These are phyloP conservation scores for Engystomops pustulosus DNA, from an alignment of 2,113 vertebrate species.

Conservation along the genomic window DNA sequence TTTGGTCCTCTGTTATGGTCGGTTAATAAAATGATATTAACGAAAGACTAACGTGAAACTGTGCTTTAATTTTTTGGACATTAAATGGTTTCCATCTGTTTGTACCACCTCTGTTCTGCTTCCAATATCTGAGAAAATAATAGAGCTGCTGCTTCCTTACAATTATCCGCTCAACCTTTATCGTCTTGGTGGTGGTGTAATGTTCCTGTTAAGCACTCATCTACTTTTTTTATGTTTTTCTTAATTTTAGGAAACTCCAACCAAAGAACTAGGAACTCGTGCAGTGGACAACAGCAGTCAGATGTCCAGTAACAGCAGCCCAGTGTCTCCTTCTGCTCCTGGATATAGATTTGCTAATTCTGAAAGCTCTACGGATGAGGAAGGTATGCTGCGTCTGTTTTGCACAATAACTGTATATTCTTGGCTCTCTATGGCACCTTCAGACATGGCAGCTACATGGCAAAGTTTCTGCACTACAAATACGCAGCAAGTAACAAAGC, in stretches of 20 bases:
- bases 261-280: slow-evolving; percentile 87
- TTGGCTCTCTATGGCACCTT: background rate
- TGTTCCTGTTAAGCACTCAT: background rate
- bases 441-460: background rate
- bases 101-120: too few species aligned
- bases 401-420: background rate
- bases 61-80: too few species aligned
- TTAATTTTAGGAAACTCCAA: slow-evolving; percentile 88
- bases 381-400: slow-evolving; percentile 76
- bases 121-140: too few species aligned
- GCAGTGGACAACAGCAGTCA: slow-evolving; percentile 75
- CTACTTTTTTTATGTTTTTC: slow-evolving; percentile 29
- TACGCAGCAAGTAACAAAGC: too few species aligned
- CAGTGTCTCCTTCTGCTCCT: slow-evolving; percentile 67
- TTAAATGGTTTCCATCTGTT: too few species aligned
- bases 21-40: too few species aligned
- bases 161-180: too few species aligned
- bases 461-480: too few species aligned
- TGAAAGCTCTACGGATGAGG: slow-evolving; percentile 97
- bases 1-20: too few species aligned
- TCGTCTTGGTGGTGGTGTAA: too few species aligned
- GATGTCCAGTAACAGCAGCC: slow-evolving; percentile 72
- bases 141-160: too few species aligned
- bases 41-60: too few species aligned
- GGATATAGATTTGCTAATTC: slow-evolving; percentile 86